Conservation (phyloP, 1,140 invertebrate species). For the Lordiphosa stackelbergi region DNA sequence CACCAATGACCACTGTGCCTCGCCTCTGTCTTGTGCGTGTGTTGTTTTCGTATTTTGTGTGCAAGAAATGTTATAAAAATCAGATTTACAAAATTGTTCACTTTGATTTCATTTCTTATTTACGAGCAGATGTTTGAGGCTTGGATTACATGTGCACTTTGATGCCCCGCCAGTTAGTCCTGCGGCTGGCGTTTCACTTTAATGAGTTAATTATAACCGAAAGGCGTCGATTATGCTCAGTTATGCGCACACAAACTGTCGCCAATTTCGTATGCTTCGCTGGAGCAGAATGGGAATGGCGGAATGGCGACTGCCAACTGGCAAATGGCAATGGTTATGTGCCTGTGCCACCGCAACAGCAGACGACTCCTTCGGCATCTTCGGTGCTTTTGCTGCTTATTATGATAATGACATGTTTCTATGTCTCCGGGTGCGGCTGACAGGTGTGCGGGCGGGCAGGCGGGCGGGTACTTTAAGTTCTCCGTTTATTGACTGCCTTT, state of each 20-base stretch:
- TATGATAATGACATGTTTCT: slow-evolving; percentile 74
- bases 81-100: slow-evolving; percentile 74
- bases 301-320: slow-evolving; percentile 22
- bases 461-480: slow-evolving; percentile 47
- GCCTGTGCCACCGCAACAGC: slow-evolving; percentile 31
- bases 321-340: slow-evolving; percentile 16
- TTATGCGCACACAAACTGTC: slow-evolving; percentile 75
- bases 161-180: slow-evolving; percentile 63
- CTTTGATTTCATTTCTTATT: slow-evolving; percentile 76
- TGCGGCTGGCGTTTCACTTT: slow-evolving; percentile 72
- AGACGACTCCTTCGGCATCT: slow-evolving; percentile 34
- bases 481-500: slow-evolving; percentile 65
- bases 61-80: slow-evolving; percentile 67
- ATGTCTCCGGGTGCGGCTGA: slow-evolving; percentile 42
- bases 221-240: slow-evolving; percentile 75
- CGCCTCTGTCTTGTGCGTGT: slow-evolving; percentile 12
- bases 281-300: slow-evolving; percentile 60
- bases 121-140: slow-evolving; percentile 49
- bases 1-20: neutral
- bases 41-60: slow-evolving; percentile 8
- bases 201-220: slow-evolving; percentile 76
- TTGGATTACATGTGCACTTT: slow-evolving; percentile 62
- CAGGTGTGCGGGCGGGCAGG: slow-evolving; percentile 15
- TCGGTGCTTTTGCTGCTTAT: slow-evolving; percentile 46
- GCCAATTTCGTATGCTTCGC: slow-evolving; percentile 69